Evolutionary conservation across 2,888 invertebrate species (phyloP), one percentile per base, ranked within the genome.

Genomic region (Allacma fusca): DNA sequence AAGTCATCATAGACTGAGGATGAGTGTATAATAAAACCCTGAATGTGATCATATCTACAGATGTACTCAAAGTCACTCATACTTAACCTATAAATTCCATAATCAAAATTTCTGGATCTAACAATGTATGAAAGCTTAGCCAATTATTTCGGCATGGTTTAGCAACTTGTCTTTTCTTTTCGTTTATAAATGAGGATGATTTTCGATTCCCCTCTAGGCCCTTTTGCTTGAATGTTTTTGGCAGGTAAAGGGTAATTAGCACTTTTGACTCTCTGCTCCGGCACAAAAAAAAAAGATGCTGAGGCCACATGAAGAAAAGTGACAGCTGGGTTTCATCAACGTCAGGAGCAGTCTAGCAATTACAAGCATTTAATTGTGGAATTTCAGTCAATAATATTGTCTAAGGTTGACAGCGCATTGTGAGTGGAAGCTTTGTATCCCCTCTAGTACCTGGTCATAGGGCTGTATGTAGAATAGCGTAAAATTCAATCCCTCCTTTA

Each of bases 291-390:
- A 12, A 24, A 12, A n/a, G n/a, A n/a, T n/a, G n/a, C n/a, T 43
- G 44, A 19, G 12, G 9, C 44, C 44, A 43, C 44, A 43, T 19
- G 19, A 43, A 62, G 62, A 24, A 62, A 62, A 62, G 62, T 62
- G 62, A 62, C 62, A 62, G 62, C 62, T 62, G 12, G 9, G 23
- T 62, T 62, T 62, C 62, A 62, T 62, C 62, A 62, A 62, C 62
- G 24, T 62, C 62, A 12, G 24, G 1, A 1, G 9, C 62, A 24
- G 4, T 16, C 13, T 13, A 24, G 24, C 24, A 24, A 62, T 12
- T 62, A 62, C 62, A 62, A 62, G 62, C 62, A 62, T 23, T 21
- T 62, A 62, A 23, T 62, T 62, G 62, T n/a, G n/a, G 13, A 62
- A 62, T 24, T 24, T 12, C 16, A 62, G 62, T 24, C 24, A 62